phyloP scores from a whole-genome alignment of 2,113 vertebrate genomes.

The Cyrtonyx montezumae region DNA sequence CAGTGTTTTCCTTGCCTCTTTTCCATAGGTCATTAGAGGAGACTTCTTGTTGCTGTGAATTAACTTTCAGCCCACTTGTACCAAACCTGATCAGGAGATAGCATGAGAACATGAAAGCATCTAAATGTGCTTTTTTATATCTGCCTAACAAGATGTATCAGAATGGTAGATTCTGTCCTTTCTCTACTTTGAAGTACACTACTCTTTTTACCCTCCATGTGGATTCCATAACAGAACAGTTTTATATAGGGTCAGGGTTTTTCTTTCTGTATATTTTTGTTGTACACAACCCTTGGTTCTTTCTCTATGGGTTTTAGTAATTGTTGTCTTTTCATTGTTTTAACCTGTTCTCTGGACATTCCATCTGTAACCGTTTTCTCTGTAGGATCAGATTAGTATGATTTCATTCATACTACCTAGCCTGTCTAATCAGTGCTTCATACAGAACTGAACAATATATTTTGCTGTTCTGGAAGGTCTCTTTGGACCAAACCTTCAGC shows the following conservation, averaged over 20 bases:
- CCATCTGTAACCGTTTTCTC: not conserved
- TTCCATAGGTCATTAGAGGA: not conserved
- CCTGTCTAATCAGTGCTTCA: not conserved
- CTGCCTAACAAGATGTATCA: not conserved
- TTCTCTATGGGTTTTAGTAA: not conserved
- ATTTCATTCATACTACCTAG: not conserved
- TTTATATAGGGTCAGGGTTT: not conserved
- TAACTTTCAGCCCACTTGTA: not conserved
- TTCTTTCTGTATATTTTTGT: not conserved
- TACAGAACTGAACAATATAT: not conserved
- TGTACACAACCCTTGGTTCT: not conserved
- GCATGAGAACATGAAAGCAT: too few relatives aligned
- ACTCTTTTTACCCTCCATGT: not conserved
- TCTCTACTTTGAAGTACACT: not conserved
- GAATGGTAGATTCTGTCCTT: not conserved
- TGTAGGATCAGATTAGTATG: not conserved
- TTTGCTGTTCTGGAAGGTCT: not conserved
- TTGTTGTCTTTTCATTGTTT: not conserved
- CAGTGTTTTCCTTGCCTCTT: not conserved
- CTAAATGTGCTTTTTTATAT: not conserved
- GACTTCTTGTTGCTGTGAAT: too few relatives aligned
- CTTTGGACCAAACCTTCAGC: not conserved
- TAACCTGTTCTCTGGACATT: not conserved
- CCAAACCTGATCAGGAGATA: not conserved
- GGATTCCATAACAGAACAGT: not conserved